phyloP scores from a whole-genome alignment of 2,888 invertebrate genomes.

The Dasysyrphus tricinctus region DNA sequence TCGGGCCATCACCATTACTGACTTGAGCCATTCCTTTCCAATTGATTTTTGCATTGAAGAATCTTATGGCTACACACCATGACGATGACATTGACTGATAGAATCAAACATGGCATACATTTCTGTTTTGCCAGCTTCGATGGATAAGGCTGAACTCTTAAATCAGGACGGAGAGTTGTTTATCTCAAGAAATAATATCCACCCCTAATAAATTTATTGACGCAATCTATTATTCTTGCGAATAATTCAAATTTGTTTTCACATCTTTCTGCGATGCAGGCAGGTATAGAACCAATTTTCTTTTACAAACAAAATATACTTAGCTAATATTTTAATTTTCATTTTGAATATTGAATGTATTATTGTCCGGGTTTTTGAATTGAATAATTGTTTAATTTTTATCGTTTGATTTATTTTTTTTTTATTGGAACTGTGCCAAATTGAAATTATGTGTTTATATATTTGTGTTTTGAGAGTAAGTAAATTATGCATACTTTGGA shows the following conservation, averaged over 20 bases:
- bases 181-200: constrained; percentile 16
- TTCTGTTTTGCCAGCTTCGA: background rate
- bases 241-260: constrained; percentile 39
- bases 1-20: constrained; percentile 20
- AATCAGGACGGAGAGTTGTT: constrained; percentile 13
- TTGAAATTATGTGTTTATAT: constrained; percentile 21
- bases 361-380: constrained; percentile 11
- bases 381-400: constrained; percentile 16
- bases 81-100: constrained; percentile 30
- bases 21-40: background rate
- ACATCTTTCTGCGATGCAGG: constrained; percentile 5
- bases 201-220: constrained; percentile 6
- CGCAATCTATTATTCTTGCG: constrained; percentile 25
- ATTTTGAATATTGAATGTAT: constrained; percentile 21
- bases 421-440: constrained; percentile 20
- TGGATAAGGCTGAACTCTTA: constrained; percentile 2
- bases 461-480: constrained; percentile 30
- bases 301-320: background rate
- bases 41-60: background rate
- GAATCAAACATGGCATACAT: constrained; percentile 16
- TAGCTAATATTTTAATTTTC: no score
- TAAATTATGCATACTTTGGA: constrained; percentile 25
- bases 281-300: constrained; percentile 33
- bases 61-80: background rate
- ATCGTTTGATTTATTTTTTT: background rate